Evolutionary conservation across 2,888 invertebrate genomes (phyloP).

Genomic region (Sinhomidia bicolor): DNA sequence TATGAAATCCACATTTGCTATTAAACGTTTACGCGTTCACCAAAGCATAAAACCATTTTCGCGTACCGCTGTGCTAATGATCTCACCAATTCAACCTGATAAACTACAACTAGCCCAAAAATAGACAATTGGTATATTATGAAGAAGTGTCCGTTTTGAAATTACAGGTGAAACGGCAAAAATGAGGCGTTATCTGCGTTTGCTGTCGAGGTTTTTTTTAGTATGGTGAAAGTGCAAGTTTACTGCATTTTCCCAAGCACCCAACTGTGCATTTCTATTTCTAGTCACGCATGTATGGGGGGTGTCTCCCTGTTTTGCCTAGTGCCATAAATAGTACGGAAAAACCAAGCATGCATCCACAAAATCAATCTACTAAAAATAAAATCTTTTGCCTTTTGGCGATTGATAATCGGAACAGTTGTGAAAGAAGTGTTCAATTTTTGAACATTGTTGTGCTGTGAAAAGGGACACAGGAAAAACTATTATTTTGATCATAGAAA

Average conservation of each 20-base stretch:
- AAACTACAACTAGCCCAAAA: not conserved
- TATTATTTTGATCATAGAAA: constrained; percentile 43
- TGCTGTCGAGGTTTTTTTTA: not conserved
- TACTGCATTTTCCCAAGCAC: not conserved
- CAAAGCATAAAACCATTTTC: no score
- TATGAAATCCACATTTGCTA: no score
- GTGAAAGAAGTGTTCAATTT: not conserved
- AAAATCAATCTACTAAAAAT: not conserved
- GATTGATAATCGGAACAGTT: not conserved
- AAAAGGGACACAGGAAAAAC: not conserved
- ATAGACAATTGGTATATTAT: not conserved
- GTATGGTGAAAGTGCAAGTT: constrained; percentile 21
- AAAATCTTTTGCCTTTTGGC: not conserved
- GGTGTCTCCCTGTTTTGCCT: not conserved
- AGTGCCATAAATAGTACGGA: not conserved
- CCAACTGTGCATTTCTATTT: constrained; percentile 44
- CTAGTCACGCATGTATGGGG: not conserved
- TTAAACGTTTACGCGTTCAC: not conserved
- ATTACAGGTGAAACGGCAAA: not conserved
- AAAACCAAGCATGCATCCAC: not conserved
- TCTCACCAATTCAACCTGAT: not conserved
- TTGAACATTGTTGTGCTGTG: not conserved
- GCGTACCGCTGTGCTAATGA: not conserved
- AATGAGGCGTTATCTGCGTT: not conserved
- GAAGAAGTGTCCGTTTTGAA: not conserved